Conservation (phyloP, 2,888 invertebrate species). For the Cecidostiba fungosa region DNA sequence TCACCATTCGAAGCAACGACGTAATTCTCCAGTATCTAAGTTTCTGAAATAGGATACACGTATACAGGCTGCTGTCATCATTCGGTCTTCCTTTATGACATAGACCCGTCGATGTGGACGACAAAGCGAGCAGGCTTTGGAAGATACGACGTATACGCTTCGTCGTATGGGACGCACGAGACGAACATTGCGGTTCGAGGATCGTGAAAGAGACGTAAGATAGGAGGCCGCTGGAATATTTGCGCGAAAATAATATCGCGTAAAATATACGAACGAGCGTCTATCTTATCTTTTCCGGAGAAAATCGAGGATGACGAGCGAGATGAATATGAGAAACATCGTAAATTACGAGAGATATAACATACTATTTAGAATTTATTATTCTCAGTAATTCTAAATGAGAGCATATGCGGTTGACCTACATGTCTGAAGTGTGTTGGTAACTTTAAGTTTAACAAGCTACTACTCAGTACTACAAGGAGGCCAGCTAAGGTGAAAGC, state of each 20-base stretch:
- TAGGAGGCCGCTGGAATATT: not conserved
- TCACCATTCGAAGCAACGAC: too few relatives aligned
- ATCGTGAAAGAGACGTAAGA: constrained; percentile 12
- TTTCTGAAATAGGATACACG: too few relatives aligned
- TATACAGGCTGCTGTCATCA: not conserved
- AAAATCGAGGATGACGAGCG: too few relatives aligned
- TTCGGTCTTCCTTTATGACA: not conserved
- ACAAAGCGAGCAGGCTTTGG: not conserved
- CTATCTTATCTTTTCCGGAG: not conserved
- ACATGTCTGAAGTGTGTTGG: not conserved
- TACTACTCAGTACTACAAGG: not conserved
- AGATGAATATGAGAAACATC: too few relatives aligned
- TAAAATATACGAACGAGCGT: constrained; percentile 28
- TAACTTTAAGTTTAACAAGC: not conserved
- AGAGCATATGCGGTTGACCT: too few relatives aligned
- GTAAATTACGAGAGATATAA: too few relatives aligned
- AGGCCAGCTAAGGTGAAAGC: not conserved
- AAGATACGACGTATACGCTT: not conserved
- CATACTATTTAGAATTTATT: too few relatives aligned
- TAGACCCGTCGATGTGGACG: not conserved
- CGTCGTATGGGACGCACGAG: not conserved
- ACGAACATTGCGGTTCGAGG: constrained; percentile 19
- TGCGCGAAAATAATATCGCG: constrained; percentile 9
- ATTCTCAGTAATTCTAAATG: too few relatives aligned
- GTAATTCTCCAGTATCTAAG: too few relatives aligned